These are phyloP conservation scores for Leptobrachium ailaonicum DNA, from an alignment of 2,113 vertebrate genomes.

Conservation along the genomic window DNA sequence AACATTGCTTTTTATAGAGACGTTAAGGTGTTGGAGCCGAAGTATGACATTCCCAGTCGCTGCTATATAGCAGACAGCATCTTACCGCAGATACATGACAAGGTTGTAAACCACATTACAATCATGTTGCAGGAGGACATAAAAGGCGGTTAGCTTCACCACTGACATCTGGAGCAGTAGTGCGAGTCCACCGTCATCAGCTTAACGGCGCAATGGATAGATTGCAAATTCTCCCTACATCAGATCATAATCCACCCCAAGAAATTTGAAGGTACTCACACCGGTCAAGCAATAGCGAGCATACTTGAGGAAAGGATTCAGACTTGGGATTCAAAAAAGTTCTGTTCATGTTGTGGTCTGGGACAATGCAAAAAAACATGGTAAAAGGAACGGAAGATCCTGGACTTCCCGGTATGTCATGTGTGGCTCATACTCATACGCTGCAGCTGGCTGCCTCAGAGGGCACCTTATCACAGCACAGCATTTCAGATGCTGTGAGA, in stretches of 20 bases:
- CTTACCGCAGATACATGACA: background rate
- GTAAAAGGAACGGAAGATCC: background rate
- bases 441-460: constrained; percentile 1
- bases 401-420: background rate
- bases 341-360: background rate
- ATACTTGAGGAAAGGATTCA: too few species aligned
- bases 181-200: background rate
- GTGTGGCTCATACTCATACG: background rate
- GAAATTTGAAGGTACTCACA: too few species aligned
- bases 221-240: too few species aligned
- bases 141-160: background rate
- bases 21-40: background rate
- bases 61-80: background rate
- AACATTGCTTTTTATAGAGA: background rate
- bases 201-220: too few species aligned
- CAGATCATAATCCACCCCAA: too few species aligned
- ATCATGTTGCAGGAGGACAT: background rate
- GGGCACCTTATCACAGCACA: background rate
- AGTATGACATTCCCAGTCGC: background rate
- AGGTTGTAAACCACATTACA: background rate
- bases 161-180: background rate
- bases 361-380: background rate
- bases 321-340: background rate
- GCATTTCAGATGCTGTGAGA: too few species aligned
- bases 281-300: too few species aligned